Evolutionary conservation across 2,113 vertebrate genomes (phyloP).

Genomic region (Orycteropus afer): DNA sequence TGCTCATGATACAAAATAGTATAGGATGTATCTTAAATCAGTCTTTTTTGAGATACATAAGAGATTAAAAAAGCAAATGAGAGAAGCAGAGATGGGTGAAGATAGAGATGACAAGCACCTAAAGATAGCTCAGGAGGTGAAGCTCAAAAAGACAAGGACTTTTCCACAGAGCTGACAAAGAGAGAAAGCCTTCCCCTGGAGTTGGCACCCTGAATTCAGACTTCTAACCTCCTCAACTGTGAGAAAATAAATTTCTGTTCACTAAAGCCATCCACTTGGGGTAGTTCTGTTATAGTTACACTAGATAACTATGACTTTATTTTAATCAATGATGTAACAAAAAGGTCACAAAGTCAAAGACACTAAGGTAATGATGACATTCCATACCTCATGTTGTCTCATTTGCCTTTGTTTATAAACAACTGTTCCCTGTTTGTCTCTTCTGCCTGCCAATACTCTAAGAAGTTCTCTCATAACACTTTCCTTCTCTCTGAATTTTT

Average conservation of each 20-base stretch:
- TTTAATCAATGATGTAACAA: neutral
- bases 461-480: constrained; percentile 19
- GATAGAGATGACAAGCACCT: neutral
- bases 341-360: constrained; percentile 1
- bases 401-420: constrained; percentile 39
- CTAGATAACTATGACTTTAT: neutral
- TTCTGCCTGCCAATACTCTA: constrained; percentile 30
- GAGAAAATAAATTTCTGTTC: neutral
- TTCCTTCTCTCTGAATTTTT: neutral
- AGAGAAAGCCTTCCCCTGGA: neutral
- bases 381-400: neutral
- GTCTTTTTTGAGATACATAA: neutral
- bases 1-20: too few relatives aligned
- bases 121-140: neutral
- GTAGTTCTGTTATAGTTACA: too few relatives aligned
- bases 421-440: neutral
- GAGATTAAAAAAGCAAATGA: too few relatives aligned
- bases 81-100: neutral
- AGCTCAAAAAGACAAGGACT: neutral
- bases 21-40: neutral
- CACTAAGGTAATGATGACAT: neutral
- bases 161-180: neutral
- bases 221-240: neutral
- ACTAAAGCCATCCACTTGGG: neutral
- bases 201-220: neutral